Base-by-base conservation (phyloP, 2,797 vertebrate species). In the Melanotaenia nigrans region DNA sequence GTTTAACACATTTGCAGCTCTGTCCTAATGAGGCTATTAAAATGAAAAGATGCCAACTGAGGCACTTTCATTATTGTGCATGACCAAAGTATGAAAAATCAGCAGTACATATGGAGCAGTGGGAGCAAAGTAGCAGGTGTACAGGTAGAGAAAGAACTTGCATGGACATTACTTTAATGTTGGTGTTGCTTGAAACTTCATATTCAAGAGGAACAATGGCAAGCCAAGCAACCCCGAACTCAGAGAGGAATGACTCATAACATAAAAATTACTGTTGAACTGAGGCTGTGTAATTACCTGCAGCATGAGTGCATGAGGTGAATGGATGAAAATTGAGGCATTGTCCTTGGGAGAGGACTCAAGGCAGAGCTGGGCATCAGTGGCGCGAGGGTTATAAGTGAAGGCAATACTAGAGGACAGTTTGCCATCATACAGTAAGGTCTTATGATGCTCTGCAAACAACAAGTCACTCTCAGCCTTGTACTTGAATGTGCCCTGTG, bases 311-410 rank as follows among this genome's bases (percentile, higher is more conserved):
- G 98, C 97, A 25, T 99, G 98, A 1, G 98, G 98, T 9, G 97
- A 99, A 91, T 99, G 98, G 87, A 99, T 95, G 66, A 99, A 99
- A 91, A 99, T 97, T 54, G 98, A 99, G 87, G 94, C 78, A 61
- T 96, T 99, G 89, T 99, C 97, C 92, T 97, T 98, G n/a, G 97
- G 97, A 13, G 98, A 99, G 36, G 97, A 99, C 87, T 99, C 97
- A 0, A 99, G 95, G 92, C 98, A 99, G 79, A 99, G 96, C 79
- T 99, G 98, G 81, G 97, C 97, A 63, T 99, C 98, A 35, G 97
- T 99, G 88, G 98, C 98, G 63, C 96, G 94, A 70, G 98, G 96
- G 86, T 99, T 99, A 73, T 99, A 99, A 0, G 96, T 94, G 92
- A 99, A 99, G 73, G 97, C 95, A 68, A 99, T 97, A 74, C 94